Base-by-base conservation (phyloP, 2,888 invertebrate genomes). In the Pollenia griseotomentosa region DNA sequence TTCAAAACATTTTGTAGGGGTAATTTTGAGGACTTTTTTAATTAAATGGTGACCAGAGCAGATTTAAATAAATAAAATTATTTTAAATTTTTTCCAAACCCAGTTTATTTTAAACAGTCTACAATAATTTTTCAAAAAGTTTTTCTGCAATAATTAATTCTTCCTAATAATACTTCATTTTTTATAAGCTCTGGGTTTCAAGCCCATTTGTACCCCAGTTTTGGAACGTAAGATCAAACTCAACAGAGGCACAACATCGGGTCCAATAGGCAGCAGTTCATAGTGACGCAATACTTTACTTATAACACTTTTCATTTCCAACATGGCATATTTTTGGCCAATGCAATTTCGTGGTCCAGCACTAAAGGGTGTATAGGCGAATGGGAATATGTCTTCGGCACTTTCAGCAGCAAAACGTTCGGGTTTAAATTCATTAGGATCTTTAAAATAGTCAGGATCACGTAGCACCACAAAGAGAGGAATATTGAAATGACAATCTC, bases 281-380 rank as follows among this genome's bases (percentile, higher is more conserved):
- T 89, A 93, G 66, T 91, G 83, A 0, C 90, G 89, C 74, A 93
- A 46, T 53, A 93, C 86, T 66, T 92, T 92, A 4, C 90, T 90
- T 7, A 93, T 59, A 40, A 92, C 89, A 11, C 90, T 90, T 65
- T 92, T 92, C 51, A 93, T 88, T 85, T 93, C 92, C 8, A 91
- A 87, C 61, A 91, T 63, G 0, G 93, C 93, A 87, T 91, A 92
- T n/a, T 90, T 90, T 65, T 93, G 93, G 0, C 93, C 93, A 81
- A 93, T 91, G 80, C 93, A 93, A 84, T 93, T 96, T 71, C 96
- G 94, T 0, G 95, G 95, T 5, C 93, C 93, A 9, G 93, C 93
- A 83, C 92, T 92, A 57, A 93, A 93, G 1, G 93, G 93, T 85
- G 93, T 91, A 86, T 90, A 91, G 57, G 89, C 90, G 65, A 89